Evolutionary conservation across 2,113 vertebrate genomes (phyloP).

Genomic region (Recurvirostra avosetta): DNA sequence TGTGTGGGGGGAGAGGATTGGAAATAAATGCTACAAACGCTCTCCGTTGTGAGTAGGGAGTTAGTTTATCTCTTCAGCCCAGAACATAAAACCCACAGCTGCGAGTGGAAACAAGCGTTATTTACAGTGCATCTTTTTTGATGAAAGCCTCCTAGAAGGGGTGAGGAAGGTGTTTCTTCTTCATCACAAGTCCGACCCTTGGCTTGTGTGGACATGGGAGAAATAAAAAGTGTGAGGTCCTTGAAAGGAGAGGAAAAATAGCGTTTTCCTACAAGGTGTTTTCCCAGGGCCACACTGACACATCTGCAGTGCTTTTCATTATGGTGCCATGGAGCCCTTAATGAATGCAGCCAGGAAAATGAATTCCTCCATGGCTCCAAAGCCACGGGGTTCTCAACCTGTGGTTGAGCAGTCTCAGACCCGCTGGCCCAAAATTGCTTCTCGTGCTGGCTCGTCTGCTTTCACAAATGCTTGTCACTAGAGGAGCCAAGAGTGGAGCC

Average conservation of each 20-base stretch:
- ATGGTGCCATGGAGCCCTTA: neutral
- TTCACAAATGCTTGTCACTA: neutral
- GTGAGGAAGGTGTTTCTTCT: neutral
- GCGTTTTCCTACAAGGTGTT: neutral
- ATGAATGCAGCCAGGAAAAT: neutral
- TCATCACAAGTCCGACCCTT: neutral
- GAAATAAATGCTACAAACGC: neutral
- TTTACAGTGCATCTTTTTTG: conserved; percentile 1
- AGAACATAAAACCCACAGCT: neutral
- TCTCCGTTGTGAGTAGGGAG: neutral
- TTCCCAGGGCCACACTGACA: conserved; percentile 27
- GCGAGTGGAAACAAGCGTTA: neutral
- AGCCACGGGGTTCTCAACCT: neutral
- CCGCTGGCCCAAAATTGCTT: neutral
- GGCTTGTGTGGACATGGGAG: neutral
- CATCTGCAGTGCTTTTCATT: conserved; percentile 27
- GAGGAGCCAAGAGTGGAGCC: neutral
- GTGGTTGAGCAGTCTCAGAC: neutral
- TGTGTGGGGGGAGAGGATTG: neutral
- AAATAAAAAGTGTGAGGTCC: neutral
- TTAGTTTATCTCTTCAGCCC: conserved; percentile 35
- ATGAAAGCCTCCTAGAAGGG: neutral
- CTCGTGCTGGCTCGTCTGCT: neutral
- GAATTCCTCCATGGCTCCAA: neutral
- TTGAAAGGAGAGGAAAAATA: neutral